Percentiles rank a stretch among this genome's conserved stretches.
Conservation (phyloP, 2,113 vertebrate genomes). For the Solea solea region DNA sequence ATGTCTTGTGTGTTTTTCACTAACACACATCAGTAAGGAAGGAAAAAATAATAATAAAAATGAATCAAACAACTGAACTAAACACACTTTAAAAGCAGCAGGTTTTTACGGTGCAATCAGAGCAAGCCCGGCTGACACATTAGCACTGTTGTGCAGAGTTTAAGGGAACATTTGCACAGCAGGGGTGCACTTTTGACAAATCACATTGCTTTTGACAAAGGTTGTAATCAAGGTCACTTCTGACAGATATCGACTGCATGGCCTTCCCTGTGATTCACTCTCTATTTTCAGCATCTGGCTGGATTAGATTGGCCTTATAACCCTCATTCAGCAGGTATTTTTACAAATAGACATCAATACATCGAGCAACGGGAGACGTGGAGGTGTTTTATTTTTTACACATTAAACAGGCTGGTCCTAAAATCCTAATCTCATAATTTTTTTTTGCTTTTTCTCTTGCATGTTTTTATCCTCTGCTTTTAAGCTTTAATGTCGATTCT, state of each 20-base stretch:
- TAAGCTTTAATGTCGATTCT: not conserved
- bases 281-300: constrained; percentile 40
- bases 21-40: not conserved
- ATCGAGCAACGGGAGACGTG: constrained; percentile 33
- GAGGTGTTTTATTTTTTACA: constrained; percentile 5
- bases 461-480: too few relatives aligned
- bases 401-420: constrained; percentile 41
- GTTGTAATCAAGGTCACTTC: constrained; percentile 35
- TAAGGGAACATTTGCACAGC: constrained; percentile 28
- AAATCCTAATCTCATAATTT: too few relatives aligned
- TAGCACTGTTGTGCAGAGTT: not conserved
- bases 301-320: constrained; percentile 21
- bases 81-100: not conserved
- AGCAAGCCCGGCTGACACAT: not conserved
- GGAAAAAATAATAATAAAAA: too few relatives aligned
- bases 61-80: not conserved
- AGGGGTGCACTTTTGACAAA: constrained; percentile 6
- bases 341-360: constrained; percentile 31
- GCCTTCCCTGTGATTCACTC: constrained; percentile 23
- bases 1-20: not conserved
- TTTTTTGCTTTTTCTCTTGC: too few relatives aligned
- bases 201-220: constrained; percentile 1
- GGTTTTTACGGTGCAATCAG: not conserved
- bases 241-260: constrained; percentile 11
- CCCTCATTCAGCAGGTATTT: constrained; percentile 21